phyloP scores from a whole-genome alignment of 2,113 vertebrate genomes.

The Callionymus lyra region DNA sequence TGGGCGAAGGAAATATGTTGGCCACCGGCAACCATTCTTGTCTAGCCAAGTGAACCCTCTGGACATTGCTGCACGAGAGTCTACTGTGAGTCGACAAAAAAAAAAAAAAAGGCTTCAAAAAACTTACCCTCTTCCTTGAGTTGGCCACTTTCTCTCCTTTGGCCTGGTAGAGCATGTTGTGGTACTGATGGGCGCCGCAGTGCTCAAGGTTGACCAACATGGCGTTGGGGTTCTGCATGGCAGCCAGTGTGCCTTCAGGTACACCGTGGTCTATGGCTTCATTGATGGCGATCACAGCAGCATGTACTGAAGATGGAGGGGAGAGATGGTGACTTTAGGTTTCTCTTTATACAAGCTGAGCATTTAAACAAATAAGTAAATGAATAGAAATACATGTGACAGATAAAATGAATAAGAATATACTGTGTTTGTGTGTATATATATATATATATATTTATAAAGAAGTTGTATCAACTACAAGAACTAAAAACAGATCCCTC shows the following conservation, averaged over 20 bases:
- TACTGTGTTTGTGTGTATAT: no score
- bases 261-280: constrained; percentile 84
- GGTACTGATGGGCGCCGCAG: constrained; percentile 68
- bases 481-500: background rate
- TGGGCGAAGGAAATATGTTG: background rate
- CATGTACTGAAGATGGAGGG: constrained; percentile 76
- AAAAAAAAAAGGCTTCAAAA: no score
- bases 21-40: constrained; percentile 1
- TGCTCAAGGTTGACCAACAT: constrained; percentile 83
- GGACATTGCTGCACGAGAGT: background rate
- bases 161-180: constrained; percentile 79
- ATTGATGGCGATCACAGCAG: constrained; percentile 96
- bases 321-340: background rate
- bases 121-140: constrained; percentile 83
- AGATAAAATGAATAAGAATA: no score
- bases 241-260: constrained; percentile 74
- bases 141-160: constrained; percentile 85
- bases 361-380: no score
- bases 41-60: background rate
- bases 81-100: background rate
- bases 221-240: constrained; percentile 92
- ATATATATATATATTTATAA: no score
- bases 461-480: background rate
- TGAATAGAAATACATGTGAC: no score
- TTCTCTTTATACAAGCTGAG: no score